phyloP scores from a whole-genome alignment of 1,140 invertebrate species.

The Physella acuta region DNA sequence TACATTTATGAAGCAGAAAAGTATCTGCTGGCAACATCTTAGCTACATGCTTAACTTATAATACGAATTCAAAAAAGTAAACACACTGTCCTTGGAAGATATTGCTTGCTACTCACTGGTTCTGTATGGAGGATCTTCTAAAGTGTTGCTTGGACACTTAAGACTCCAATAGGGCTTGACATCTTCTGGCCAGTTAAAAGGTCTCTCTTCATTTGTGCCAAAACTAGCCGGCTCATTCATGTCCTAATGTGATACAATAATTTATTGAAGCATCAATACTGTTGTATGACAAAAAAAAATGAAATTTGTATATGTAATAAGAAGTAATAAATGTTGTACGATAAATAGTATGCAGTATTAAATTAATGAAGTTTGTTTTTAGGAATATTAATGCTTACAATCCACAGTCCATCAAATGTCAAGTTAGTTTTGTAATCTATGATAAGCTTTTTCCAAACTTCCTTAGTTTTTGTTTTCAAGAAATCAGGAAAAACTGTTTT shows the following conservation, averaged over 20 bases:
- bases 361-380: no score
- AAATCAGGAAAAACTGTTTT: constrained; percentile 54
- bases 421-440: constrained; percentile 37
- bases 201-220: constrained; percentile 57
- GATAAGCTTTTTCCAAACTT: constrained; percentile 49
- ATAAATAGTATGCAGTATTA: no score
- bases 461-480: constrained; percentile 43
- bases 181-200: constrained; percentile 55
- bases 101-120: constrained; percentile 36
- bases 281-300: no score
- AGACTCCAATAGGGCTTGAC: constrained; percentile 46
- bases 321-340: no score
- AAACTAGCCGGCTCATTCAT: constrained; percentile 63
- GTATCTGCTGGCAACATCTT: no score
- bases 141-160: constrained; percentile 41
- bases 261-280: no score
- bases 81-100: background rate
- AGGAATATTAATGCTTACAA: constrained; percentile 40
- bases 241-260: no score
- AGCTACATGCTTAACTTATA: no score
- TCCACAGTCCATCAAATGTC: constrained; percentile 55
- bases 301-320: no score
- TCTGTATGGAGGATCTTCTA: constrained; percentile 50
- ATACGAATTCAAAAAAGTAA: background rate
- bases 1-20: no score